phyloP scores from a whole-genome alignment of 2,797 vertebrate genomes.

The Lutjanus campechanus region DNA sequence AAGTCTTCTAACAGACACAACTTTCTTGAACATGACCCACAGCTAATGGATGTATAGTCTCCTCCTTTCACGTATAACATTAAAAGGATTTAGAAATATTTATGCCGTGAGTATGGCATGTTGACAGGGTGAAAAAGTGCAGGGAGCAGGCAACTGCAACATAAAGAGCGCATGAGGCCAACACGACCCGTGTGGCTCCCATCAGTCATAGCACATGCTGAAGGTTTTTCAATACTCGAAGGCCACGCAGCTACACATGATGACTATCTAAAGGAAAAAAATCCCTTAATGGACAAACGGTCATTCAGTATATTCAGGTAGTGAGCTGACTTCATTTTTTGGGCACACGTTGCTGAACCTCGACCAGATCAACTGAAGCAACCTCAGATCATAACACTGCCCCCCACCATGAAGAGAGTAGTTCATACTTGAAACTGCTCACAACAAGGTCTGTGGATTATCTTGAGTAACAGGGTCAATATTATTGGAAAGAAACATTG shows the following conservation, averaged over 20 bases:
- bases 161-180: slow-evolving; percentile 15
- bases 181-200: slow-evolving; percentile 15
- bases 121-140: slow-evolving; percentile 55
- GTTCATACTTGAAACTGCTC: too few species aligned
- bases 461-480: too few species aligned
- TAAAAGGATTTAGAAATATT: slow-evolving; percentile 64
- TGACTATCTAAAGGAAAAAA: background rate
- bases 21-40: slow-evolving; percentile 47
- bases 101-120: slow-evolving; percentile 25
- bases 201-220: slow-evolving; percentile 20
- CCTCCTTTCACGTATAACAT: slow-evolving; percentile 51
- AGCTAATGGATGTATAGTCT: slow-evolving; percentile 35
- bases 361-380: too few species aligned
- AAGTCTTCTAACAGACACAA: slow-evolving; percentile 49
- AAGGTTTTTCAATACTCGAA: slow-evolving; percentile 6
- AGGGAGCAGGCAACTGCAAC: slow-evolving; percentile 28
- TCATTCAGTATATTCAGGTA: too few species aligned
- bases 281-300: too few species aligned
- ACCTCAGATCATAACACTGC: too few species aligned
- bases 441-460: too few species aligned
- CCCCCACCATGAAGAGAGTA: too few species aligned
- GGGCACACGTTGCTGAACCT: too few species aligned
- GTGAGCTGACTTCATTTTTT: too few species aligned
- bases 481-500: too few species aligned
- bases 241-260: slow-evolving; percentile 10